A percentile compares a stretch with the other conserved stretches of the same genome.
These are phyloP conservation scores for Poicephalus meyeri DNA, from an alignment of 2,113 vertebrate genomes.

Conservation along the genomic window DNA sequence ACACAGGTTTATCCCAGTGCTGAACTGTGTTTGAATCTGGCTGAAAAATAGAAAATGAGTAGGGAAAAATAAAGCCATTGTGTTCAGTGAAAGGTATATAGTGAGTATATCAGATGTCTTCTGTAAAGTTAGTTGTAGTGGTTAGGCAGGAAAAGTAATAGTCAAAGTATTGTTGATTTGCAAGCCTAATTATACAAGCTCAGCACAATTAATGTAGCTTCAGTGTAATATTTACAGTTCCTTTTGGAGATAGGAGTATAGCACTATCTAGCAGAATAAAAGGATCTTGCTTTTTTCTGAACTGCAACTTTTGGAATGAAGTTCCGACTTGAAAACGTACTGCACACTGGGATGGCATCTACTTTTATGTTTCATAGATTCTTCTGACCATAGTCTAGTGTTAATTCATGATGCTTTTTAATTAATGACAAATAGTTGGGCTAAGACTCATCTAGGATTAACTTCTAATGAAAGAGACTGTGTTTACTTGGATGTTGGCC, in stretches of 20 bases:
- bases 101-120: neutral
- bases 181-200: neutral
- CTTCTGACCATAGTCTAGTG: neutral
- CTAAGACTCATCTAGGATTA: neutral
- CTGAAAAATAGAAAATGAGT: neutral
- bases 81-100: neutral
- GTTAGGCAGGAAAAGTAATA: neutral
- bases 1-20: neutral
- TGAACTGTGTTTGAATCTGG: neutral
- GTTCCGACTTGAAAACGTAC: neutral
- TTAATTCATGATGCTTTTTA: neutral
- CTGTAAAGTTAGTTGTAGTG: neutral
- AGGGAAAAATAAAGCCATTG: neutral
- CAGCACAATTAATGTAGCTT: neutral
- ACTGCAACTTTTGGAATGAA: neutral
- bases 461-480: neutral
- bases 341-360: neutral
- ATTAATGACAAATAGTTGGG: neutral
- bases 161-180: neutral
- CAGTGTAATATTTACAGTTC: neutral
- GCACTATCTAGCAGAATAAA: neutral
- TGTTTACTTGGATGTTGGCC: neutral
- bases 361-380: neutral
- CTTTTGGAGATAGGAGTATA: neutral
- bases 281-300: neutral